These are phyloP conservation scores for Psilanteris sp. DNA, from an alignment of 1,140 invertebrate genomes.

Conservation along the genomic window DNA sequence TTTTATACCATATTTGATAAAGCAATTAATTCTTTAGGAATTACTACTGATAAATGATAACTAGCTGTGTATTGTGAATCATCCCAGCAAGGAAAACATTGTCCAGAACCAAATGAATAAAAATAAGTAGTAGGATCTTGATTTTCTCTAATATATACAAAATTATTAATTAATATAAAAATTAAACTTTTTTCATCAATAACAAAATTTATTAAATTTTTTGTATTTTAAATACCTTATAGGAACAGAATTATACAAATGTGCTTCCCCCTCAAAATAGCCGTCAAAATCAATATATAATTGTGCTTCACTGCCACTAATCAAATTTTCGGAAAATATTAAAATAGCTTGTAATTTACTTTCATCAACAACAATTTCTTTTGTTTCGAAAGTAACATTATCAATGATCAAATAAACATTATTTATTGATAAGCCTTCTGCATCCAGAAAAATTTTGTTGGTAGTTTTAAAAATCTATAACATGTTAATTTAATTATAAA, in stretches of 20 bases:
- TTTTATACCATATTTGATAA: conserved; percentile 92
- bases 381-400: not conserved
- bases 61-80: conserved; percentile 96
- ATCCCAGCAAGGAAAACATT: conserved; percentile 97
- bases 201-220: too few species aligned
- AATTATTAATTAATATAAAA: too few species aligned
- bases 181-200: too few species aligned
- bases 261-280: too few species aligned
- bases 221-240: too few species aligned
- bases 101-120: conserved; percentile 92
- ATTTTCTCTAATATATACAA: conserved; percentile 74
- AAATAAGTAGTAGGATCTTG: conserved; percentile 92
- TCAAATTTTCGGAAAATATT: conserved; percentile 81
- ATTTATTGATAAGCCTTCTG: not conserved
- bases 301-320: conserved; percentile 13
- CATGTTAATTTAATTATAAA: not conserved
- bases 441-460: not conserved
- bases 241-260: too few species aligned
- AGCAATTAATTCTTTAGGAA: conserved; percentile 87
- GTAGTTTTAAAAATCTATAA: conserved; percentile 13
- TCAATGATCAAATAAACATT: not conserved
- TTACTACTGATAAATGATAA: conserved; percentile 91
- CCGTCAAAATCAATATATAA: too few species aligned
- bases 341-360: conserved; percentile 85
- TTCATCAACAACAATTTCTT: not conserved